Evolutionary conservation across 2,113 vertebrate species (phyloP), one percentile per base, ranked within the genome.

Genomic region (Chinchilla lanigera): DNA sequence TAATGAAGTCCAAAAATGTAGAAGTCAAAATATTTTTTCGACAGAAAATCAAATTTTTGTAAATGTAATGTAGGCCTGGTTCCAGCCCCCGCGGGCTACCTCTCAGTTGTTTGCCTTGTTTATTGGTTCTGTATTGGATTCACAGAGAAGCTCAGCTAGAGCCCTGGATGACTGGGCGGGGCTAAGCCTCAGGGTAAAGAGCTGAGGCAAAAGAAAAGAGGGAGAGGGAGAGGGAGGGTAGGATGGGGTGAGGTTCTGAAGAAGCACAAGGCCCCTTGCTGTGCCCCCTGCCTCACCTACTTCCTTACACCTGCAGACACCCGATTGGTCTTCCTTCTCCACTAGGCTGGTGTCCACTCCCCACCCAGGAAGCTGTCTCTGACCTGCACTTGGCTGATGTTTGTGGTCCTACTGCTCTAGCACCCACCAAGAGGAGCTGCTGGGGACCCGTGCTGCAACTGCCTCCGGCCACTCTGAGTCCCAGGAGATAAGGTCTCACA

Each of bases 1-100:
- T 97, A 97, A 95, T 95, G 90, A 92, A 95, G 95, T 95, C 95
- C 94, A 93, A 97, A 97, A 95, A 96, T 89, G 77, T 96, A 89
- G 90, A 44, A 98, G 94, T 95, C 97, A 96, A 97, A 98, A 97
- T 96, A 97, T 95, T 97, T 97, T 96, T 97, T 93, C 89, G 96
- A 28, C 85, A 71, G 92, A 94, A 97, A 95, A 87, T 92, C 85
- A 94, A 86, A 93, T 44, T 86, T 96, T 96, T 97, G 41, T 94
- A 78, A 98, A 80, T 75, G 50, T 92, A 50, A 71, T 63, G 24
- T 63, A 95, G 96, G 93, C 92, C 85, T 11, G 16, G 8, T 82
- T 96, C 96, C 94, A 96, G 85, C 35, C 44, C 87, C 30, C 33
- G 50, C 84, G 33, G 58, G 81, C 92, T 63, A 24, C 60, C 92